Percentiles rank a stretch among this genome's conserved stretches.
phyloP scores from a whole-genome alignment of 64 coral and sea anemone genomes.

The Montipora efflorescens region DNA sequence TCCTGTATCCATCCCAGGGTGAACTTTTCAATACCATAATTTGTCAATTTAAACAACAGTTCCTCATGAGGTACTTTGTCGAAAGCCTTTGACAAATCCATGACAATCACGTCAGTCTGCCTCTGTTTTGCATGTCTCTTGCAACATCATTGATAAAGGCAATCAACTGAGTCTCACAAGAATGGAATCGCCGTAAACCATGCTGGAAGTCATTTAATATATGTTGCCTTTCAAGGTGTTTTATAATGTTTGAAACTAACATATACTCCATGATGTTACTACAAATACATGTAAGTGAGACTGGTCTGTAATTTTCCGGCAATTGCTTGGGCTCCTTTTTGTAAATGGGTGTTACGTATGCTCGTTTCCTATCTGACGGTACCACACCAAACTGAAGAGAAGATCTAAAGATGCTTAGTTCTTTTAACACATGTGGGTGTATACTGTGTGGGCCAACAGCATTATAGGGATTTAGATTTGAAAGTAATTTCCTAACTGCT shows the following conservation, averaged over 20 bases:
- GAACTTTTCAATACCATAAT: neutral
- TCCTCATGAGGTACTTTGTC: neutral
- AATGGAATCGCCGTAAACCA: neutral
- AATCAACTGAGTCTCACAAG: neutral
- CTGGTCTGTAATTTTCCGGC: slow-evolving; percentile 33
- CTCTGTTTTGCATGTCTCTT: neutral
- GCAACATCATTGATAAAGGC: neutral
- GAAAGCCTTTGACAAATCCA: neutral
- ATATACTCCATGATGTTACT: slow-evolving; percentile 51
- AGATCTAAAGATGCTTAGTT: slow-evolving; percentile 37
- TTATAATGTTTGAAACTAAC: neutral
- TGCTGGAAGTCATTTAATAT: neutral
- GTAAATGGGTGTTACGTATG: slow-evolving; percentile 28
- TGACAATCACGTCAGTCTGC: neutral
- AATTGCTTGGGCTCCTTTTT: slow-evolving; percentile 33
- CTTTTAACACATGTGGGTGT: slow-evolving; percentile 20
- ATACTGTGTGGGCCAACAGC: slow-evolving; percentile 12
- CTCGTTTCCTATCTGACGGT: slow-evolving; percentile 19
- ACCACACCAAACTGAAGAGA: neutral
- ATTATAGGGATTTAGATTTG: slow-evolving; percentile 32
- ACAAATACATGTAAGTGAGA: slow-evolving; percentile 42
- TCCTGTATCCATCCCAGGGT: neutral
- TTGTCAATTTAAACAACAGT: neutral
- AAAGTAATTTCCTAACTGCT: slow-evolving; percentile 10
- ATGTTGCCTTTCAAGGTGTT: too few species aligned